phyloP scores from a whole-genome alignment of 2,113 vertebrate genomes.

The Protobothrops flavoviridis region DNA sequence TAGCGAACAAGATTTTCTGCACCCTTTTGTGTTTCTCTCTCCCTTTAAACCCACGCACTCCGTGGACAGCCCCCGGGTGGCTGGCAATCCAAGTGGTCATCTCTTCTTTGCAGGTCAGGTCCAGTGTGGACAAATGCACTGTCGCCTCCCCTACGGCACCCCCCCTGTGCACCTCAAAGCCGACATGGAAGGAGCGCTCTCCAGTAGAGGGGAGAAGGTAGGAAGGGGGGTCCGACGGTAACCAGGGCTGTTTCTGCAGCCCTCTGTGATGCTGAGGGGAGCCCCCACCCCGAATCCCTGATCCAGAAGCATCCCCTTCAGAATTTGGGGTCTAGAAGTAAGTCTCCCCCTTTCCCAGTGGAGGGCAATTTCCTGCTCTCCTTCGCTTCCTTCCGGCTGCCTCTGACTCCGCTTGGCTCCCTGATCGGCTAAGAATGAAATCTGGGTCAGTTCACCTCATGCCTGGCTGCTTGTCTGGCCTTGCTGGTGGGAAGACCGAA shows the following conservation, averaged over 20 bases:
- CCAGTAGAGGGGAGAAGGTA: constrained; percentile 82
- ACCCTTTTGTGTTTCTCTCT: neutral
- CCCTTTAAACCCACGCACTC: neutral
- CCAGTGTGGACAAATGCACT: constrained; percentile 83
- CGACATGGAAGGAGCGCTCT: constrained; percentile 80
- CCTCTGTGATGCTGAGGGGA: neutral
- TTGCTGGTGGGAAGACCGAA: too few species aligned
- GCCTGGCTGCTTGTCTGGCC: neutral
- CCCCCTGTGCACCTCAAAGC: constrained; percentile 83
- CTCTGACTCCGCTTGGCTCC: neutral
- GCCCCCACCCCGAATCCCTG: neutral
- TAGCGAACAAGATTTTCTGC: neutral
- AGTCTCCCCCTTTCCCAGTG: too few species aligned
- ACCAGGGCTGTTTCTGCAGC: neutral
- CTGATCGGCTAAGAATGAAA: neutral
- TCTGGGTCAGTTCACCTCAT: neutral
- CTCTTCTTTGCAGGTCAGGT: constrained; percentile 79
- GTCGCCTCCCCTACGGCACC: constrained; percentile 78
- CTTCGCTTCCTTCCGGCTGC: too few species aligned
- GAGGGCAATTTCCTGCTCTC: neutral
- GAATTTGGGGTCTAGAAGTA: neutral
- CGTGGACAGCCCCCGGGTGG: neutral
- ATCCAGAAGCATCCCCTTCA: neutral
- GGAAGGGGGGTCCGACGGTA: constrained; percentile 28
- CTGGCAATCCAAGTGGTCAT: constrained; percentile 57